Evolutionary conservation across 2,797 vertebrate species (phyloP).

Genomic region (Emys orbicularis): DNA sequence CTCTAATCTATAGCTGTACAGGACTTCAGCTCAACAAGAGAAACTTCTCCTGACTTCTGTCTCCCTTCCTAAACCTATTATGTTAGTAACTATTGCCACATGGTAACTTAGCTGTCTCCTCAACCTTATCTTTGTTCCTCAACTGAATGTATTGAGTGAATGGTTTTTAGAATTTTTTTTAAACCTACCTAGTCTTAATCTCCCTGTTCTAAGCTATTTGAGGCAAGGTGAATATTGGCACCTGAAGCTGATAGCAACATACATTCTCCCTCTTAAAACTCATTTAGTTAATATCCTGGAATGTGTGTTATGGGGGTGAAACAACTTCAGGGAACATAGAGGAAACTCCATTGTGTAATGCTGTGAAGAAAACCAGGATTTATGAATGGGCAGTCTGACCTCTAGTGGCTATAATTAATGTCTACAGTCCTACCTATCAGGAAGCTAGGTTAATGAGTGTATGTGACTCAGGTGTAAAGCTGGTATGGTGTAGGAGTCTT

Average conservation of each 20-base stretch:
- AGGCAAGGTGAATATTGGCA: constrained; percentile 60
- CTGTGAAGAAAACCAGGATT: constrained; percentile 17
- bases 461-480: too few species aligned
- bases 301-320: constrained; percentile 62
- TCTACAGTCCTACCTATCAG: too few species aligned
- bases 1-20: constrained; percentile 52
- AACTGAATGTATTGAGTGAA: constrained; percentile 60
- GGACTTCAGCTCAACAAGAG: constrained; percentile 16
- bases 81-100: constrained; percentile 51
- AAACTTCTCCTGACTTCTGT: constrained; percentile 30
- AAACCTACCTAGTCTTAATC: constrained; percentile 66
- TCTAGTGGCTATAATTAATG: background rate
- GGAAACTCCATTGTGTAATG: constrained; percentile 46
- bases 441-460: too few species aligned
- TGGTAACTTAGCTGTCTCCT: constrained; percentile 28
- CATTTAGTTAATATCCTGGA: constrained; percentile 67
- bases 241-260: constrained; percentile 41
- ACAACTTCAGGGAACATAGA: constrained; percentile 28
- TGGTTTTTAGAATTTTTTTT: constrained; percentile 58
- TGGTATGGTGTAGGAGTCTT: too few species aligned
- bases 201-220: constrained; percentile 63
- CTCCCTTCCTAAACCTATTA: constrained; percentile 23
- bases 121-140: constrained; percentile 54
- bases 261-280: constrained; percentile 54
- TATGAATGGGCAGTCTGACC: background rate